Base-by-base conservation (phyloP, 2,113 vertebrate species). In the Trematocara zebra region DNA sequence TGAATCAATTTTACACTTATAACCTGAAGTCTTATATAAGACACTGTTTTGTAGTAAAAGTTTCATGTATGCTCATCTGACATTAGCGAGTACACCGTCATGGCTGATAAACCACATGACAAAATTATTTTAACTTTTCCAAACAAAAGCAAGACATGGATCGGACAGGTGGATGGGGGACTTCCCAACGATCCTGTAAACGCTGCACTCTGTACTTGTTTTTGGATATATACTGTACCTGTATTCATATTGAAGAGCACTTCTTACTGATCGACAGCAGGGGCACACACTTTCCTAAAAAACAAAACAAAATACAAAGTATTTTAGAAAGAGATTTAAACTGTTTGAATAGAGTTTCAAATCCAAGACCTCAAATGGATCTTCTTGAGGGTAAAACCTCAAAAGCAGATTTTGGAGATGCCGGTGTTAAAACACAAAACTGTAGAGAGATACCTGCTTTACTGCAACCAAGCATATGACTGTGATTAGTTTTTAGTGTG, bases 191-290 rank as follows among this genome's bases (percentile, higher is more conserved):
- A 47, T 64, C 7, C 35, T 2, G 12, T 17, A 14, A 40, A 8
- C 8, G 18, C 35, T 69, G 5, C 81, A 61, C 49, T 79, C n/a
- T 83, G 49, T 67, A 33, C 23, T 15, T 35, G 33, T 83, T 69
- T 59, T 15, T 28, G 40, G 47, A 18, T 33, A 11, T 54, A 80
- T 95, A 5, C 33, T 67, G 4, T 67, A 97, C 97, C 97, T 97
- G 96, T 96, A 93, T 97, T 97, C 97, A 97, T 97, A 88, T 37
- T 95, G 96, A 94, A 92, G 88, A 89, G 93, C 90, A 93, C 92
- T 92, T 94, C 89, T 95, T 87, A 94, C 81, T 67, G 84, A 78
- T 93, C 83, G 59, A 44, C 80, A 85, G 85, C 89, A 91, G 87
- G 82, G 84, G 15, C 42, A 85, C 80, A 90, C 94, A 90, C 90